Evolutionary conservation across 2,888 invertebrate genomes (phyloP), one percentile per base, ranked within the genome.

Genomic region (Spodoptera exigua): DNA sequence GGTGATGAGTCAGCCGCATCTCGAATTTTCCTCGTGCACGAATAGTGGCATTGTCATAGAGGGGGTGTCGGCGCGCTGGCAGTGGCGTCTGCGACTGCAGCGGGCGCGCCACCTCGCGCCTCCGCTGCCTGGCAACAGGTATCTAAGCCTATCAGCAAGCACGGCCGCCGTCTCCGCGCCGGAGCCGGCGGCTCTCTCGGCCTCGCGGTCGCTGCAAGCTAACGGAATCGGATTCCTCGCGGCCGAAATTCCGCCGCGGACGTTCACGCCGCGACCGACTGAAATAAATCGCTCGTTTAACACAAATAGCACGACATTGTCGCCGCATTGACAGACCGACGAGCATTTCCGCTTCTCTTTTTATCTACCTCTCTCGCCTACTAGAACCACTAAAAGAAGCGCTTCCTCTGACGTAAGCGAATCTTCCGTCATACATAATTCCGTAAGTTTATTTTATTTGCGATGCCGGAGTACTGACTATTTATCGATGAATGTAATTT

Each of bases 201-300:
- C 58, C 64, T 61, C 71, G 71, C 71, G 78, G 62, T 63, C 74
- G 73, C 70, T 78, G 68, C 87, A 85, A 87, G 81, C 87, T 92
- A 92, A 93, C 93, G 91, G 92, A 87, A 90, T 89, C 84, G 76
- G 91, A 91, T 91, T 90, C 92, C 90, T 89, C 85, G 86, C 89
- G 89, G 85, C 92, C 92, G 85, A 93, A 93, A 93, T 93, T 92
- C 93, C 93, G 82, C 82, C 78, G 92, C 89, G 93, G 92, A 89
- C 93, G 80, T 93, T 93, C 93, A 93, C 93, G 92, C 87, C 86
- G 81, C 91, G 86, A 88, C 89, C 86, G 92, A 92, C 93, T 93
- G 91, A 93, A 93, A 93, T 93, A 93, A 93, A 92, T 91, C 90
- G 92, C 89, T 89, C 89, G 88, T 93, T 91, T 91, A 91, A 92